Evolutionary conservation across 2,113 vertebrate genomes (phyloP).

Genomic region (Cettia cetti): DNA sequence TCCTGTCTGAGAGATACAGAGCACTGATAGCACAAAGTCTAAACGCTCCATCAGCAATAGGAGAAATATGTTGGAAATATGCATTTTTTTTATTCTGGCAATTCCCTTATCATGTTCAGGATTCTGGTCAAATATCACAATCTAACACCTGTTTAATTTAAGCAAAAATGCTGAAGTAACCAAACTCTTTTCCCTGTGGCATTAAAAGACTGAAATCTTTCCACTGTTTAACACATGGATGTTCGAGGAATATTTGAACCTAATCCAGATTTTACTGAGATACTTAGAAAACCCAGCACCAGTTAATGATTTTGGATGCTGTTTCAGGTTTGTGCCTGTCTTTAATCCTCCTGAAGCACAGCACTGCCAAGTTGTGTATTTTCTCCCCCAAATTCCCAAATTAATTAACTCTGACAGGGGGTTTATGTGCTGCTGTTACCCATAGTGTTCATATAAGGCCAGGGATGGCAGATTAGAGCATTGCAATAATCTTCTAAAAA

Average conservation of each 20-base stretch:
- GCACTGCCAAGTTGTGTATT: conserved; percentile 44
- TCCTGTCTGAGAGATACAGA: neutral
- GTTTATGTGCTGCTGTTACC: neutral
- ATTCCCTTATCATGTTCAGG: neutral
- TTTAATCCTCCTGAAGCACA: conserved; percentile 44
- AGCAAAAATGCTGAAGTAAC: neutral
- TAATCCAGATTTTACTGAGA: conserved; percentile 50
- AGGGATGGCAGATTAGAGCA: neutral
- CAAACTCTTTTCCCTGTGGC: neutral
- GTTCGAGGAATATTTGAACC: conserved; percentile 51
- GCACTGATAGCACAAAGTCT: neutral
- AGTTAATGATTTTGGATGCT: conserved; percentile 33
- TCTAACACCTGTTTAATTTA: neutral
- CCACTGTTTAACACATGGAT: conserved; percentile 26
- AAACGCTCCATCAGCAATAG: neutral
- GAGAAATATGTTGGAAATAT: neutral
- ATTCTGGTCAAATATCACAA: neutral
- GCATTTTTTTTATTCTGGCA: neutral
- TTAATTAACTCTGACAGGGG: neutral
- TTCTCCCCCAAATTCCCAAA: conserved; percentile 36
- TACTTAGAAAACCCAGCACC: conserved; percentile 49
- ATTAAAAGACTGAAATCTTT: conserved; percentile 8
- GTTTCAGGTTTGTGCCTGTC: conserved; percentile 28
- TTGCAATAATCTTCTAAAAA: neutral
- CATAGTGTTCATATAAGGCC: neutral